Conservation (phyloP, 2,113 vertebrate genomes). For the Oophaga pumilio region DNA sequence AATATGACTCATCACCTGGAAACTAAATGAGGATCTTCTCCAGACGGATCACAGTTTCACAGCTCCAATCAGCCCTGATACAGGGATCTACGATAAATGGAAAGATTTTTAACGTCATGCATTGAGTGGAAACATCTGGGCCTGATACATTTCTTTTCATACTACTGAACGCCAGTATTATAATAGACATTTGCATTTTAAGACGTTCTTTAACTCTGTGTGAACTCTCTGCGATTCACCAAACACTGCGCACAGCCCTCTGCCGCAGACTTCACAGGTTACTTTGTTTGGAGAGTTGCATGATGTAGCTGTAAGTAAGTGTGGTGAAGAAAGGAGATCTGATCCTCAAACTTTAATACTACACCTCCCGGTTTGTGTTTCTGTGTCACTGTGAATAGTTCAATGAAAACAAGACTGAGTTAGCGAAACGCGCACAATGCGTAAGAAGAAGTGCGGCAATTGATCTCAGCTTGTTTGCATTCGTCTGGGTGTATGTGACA, state of each 20-base stretch:
- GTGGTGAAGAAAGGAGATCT: not conserved
- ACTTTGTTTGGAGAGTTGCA: not conserved
- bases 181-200: constrained; percentile 26
- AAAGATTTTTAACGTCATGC: constrained; percentile 15
- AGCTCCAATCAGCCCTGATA: not conserved
- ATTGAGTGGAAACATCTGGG: constrained; percentile 51
- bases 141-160: constrained; percentile 10
- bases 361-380: constrained; percentile 16
- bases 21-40: not conserved
- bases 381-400: constrained; percentile 8
- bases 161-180: constrained; percentile 30
- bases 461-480: constrained; percentile 37
- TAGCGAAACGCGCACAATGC: not conserved
- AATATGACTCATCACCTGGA: not conserved
- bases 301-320: not conserved
- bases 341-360: not conserved
- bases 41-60: constrained; percentile 1
- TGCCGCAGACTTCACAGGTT: not conserved
- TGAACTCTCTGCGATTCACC: constrained; percentile 33
- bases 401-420: not conserved
- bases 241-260: not conserved
- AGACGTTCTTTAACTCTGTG: constrained; percentile 34
- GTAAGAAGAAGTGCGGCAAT: not conserved
- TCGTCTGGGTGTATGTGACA: constrained; percentile 3
- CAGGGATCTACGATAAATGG: not conserved